Evolutionary conservation across 2,888 invertebrate species (phyloP).

Genomic region (Schrankia costaestrigalis): DNA sequence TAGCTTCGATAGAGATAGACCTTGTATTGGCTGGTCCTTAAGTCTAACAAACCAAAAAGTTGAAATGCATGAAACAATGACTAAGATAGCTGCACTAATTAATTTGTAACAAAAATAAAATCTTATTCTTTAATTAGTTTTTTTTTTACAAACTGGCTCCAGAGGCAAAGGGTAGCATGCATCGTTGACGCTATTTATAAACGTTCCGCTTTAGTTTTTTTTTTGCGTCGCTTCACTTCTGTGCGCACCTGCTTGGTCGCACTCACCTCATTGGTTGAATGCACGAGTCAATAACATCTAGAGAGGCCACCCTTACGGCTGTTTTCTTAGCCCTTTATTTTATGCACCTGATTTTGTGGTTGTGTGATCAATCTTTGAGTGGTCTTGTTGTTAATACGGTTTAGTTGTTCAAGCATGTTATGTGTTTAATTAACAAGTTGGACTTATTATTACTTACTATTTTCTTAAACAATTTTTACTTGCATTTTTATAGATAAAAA

Average conservation of each 20-base stretch:
- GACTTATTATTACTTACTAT: too few relatives aligned
- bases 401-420: too few relatives aligned
- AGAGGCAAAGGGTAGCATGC: constrained; percentile 63
- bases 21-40: too few relatives aligned
- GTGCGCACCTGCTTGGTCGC: constrained; percentile 60
- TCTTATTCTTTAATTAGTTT: constrained; percentile 21
- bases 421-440: too few relatives aligned
- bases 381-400: too few relatives aligned
- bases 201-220: constrained; percentile 55
- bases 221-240: constrained; percentile 42
- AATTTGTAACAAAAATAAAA: constrained; percentile 6
- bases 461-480: too few relatives aligned
- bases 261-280: constrained; percentile 58
- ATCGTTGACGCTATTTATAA: constrained; percentile 72
- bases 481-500: too few relatives aligned
- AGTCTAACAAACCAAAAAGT: too few relatives aligned
- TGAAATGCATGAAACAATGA: not conserved
- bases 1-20: too few relatives aligned
- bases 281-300: constrained; percentile 69
- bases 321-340: constrained; percentile 61
- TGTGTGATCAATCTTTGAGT: too few relatives aligned
- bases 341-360: constrained; percentile 21
- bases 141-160: constrained; percentile 39
- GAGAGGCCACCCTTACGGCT: constrained; percentile 60
- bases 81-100: constrained; percentile 1